phyloP scores from a whole-genome alignment of 1,140 invertebrate genomes.

The Cyphomyrmex costatus region DNA sequence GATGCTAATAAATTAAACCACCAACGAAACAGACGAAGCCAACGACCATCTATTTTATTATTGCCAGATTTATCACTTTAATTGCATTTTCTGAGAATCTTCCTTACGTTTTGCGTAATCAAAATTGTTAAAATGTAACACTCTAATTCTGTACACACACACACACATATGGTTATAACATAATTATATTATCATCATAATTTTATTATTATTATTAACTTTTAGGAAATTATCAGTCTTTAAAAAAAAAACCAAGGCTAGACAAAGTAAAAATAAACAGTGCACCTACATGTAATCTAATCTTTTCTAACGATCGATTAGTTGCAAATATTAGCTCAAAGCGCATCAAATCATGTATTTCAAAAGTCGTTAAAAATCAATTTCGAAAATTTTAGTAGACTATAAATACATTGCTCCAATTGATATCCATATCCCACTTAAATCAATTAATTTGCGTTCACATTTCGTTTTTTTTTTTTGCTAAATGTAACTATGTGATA shows the following conservation, averaged over 20 bases:
- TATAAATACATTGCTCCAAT: background rate
- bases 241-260: background rate
- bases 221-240: background rate
- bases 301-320: conserved; percentile 13
- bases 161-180: background rate
- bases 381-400: background rate
- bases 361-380: background rate
- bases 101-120: background rate
- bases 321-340: background rate
- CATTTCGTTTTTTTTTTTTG: conserved; percentile 31
- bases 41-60: background rate
- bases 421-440: background rate
- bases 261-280: background rate
- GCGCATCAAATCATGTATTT: background rate
- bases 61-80: background rate
- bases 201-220: background rate
- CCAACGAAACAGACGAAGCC: background rate
- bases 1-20: conserved; percentile 20
- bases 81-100: background rate
- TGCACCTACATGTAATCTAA: background rate
- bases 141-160: background rate
- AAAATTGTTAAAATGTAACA: background rate
- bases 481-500: background rate
- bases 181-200: background rate
- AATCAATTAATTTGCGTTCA: conserved; percentile 13